Percentiles rank a stretch among this genome's conserved stretches.
Evolutionary conservation across 2,888 invertebrate species (phyloP).

Genomic region (Miltochrista miniata): DNA sequence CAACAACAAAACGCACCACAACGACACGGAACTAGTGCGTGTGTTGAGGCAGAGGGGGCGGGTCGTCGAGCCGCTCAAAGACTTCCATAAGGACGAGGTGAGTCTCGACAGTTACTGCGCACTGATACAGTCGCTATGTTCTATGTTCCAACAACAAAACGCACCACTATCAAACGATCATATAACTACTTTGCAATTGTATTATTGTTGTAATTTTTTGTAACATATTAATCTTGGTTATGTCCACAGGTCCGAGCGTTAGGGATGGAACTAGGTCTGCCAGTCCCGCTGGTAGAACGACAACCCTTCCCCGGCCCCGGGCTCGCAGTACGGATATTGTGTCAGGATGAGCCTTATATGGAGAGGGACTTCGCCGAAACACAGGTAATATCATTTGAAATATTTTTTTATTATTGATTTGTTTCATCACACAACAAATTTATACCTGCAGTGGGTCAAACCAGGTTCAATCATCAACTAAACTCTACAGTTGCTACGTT

Average conservation of each 20-base stretch:
- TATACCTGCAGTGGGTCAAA: too few relatives aligned
- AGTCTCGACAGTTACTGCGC: background rate
- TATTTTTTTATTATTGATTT: too few relatives aligned
- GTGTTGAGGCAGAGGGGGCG: conserved; percentile 89
- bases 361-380: conserved; percentile 98
- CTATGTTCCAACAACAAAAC: conserved; percentile 97
- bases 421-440: too few relatives aligned
- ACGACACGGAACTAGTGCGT: conserved; percentile 97
- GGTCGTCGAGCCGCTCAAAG: conserved; percentile 98
- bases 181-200: too few relatives aligned
- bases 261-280: conserved; percentile 95
- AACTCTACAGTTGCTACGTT: too few relatives aligned
- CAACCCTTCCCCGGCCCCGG: conserved; percentile 99
- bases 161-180: conserved; percentile 99
- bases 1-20: conserved; percentile 98
- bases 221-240: background rate
- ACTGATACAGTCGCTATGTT: too few relatives aligned
- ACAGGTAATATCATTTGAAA: conserved; percentile 79
- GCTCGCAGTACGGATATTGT: conserved; percentile 97
- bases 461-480: too few relatives aligned
- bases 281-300: conserved; percentile 93
- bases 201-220: too few relatives aligned
- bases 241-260: conserved; percentile 88
- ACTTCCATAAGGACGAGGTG: conserved; percentile 99
- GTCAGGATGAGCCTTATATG: conserved; percentile 97